These are phyloP conservation scores for Drosophila cognata DNA, from an alignment of 2,888 invertebrate genomes.

Conservation along the genomic window DNA sequence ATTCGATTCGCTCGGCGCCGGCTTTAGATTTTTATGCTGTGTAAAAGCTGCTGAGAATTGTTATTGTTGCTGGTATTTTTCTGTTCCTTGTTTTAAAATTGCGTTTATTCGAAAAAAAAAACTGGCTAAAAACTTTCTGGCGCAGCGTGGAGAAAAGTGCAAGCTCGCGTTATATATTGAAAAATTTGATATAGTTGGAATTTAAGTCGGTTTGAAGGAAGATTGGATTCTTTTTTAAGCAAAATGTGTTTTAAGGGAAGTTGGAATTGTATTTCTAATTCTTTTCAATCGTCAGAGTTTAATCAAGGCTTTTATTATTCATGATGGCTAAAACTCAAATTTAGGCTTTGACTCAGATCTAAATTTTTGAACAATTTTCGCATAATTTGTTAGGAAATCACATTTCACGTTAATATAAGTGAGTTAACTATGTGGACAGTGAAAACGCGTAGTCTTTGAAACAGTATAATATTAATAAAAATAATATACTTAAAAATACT, in stretches of 20 bases:
- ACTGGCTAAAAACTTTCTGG: conserved; percentile 7
- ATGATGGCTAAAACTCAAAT: not conserved
- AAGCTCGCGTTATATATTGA: conserved; percentile 13
- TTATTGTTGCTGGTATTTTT: conserved; percentile 1
- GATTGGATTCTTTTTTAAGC: not conserved
- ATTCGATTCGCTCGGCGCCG: conserved; percentile 33
- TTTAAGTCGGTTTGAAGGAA: conserved; percentile 3
- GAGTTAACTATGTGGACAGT: not conserved
- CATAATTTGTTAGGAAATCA: not conserved
- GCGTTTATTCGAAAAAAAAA: conserved; percentile 26
- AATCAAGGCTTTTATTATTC: not conserved
- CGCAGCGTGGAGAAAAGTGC: not conserved
- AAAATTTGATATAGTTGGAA: conserved; percentile 9
- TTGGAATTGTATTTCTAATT: not conserved
- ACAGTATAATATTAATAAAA: too few species aligned
- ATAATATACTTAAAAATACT: too few species aligned
- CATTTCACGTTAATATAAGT: not conserved
- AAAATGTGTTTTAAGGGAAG: not conserved
- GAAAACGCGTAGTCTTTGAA: not conserved
- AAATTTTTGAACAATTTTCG: not conserved
- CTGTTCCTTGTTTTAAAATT: conserved; percentile 38
- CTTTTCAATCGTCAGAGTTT: not conserved
- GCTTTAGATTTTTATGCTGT: conserved; percentile 50
- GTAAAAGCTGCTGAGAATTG: conserved; percentile 41
- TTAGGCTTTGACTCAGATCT: not conserved